Evolutionary conservation across 2,888 invertebrate genomes (phyloP), one percentile per base, ranked within the genome.

Genomic region (Agonopterix arenella): DNA sequence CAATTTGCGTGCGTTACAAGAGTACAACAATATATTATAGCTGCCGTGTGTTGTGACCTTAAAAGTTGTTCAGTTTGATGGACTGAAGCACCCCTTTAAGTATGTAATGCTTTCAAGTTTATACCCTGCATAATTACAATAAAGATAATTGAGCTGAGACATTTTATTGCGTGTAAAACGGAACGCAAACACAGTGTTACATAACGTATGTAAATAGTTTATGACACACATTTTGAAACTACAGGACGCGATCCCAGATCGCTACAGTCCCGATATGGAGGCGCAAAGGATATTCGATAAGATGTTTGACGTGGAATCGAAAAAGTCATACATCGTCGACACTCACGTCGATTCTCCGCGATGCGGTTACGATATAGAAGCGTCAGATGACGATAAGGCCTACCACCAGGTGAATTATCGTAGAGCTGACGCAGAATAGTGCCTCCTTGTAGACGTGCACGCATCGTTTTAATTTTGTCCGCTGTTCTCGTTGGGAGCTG

Each of bases 281-380:
- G 89, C 89, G 68, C 88, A 89, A 78, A 80, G 89, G 83, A 89
- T 90, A 65, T 90, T 89, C 81, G 89, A 90, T 86, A 90, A 90
- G 85, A 90, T 90, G 89, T 90, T 90, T 80, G 89, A 89, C 75
- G 83, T 85, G 60, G 89, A 89, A 68, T 74, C 83, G 69, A 90
- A 88, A 84, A 84, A 80, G 70, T 77, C 77, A 58, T 84, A 77
- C 76, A 74, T 80, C 72, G 73, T 78, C 66, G 80, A 81, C 80
- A 73, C 79, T 53, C 80, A 78, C 66, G 80, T 79, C 67, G 80
- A 81, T 71, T 82, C 86, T 68, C 82, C 86, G 71, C 84, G 84
- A 64, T 84, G 84, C 80, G 81, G 75, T 79, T 89, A 83, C 76
- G 89, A 88, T 84, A 80, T 86, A 67, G 88, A 88, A 68, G 75